These are phyloP conservation scores for Dinocampus coccinellae DNA, from an alignment of 2,888 invertebrate genomes.

Conservation along the genomic window DNA sequence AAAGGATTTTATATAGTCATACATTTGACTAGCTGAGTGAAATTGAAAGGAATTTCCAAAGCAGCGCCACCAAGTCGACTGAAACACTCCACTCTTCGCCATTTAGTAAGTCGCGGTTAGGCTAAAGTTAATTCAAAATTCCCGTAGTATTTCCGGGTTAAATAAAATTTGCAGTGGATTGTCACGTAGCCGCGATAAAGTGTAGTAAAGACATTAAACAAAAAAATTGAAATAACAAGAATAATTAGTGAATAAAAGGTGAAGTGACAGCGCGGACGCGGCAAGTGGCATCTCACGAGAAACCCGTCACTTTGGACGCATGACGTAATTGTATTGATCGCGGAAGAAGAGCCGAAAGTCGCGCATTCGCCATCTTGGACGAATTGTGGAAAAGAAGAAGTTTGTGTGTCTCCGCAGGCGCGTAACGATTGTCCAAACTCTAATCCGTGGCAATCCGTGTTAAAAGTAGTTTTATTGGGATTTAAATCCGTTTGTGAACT, in stretches of 20 bases:
- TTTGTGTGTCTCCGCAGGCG: slow-evolving; percentile 47
- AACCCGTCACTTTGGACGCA: slow-evolving; percentile 60
- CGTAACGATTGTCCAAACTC: slow-evolving; percentile 52
- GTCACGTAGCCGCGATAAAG: background rate
- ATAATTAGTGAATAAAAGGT: slow-evolving; percentile 33
- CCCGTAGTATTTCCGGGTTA: background rate
- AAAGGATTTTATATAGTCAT: background rate
- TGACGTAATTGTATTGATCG: slow-evolving; percentile 72
- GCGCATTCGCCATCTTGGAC: slow-evolving; percentile 71
- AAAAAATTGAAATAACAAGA: slow-evolving; percentile 29
- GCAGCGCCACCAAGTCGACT: slow-evolving; percentile 51
- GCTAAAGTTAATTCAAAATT: slow-evolving; percentile 25
- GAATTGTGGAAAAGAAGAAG: slow-evolving; percentile 67
- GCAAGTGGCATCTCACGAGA: slow-evolving; percentile 51
- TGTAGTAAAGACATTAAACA: slow-evolving; percentile 9
- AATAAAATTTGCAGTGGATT: slow-evolving; percentile 3
- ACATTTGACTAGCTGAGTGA: slow-evolving; percentile 45
- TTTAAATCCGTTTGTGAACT: slow-evolving; percentile 74
- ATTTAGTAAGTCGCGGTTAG: slow-evolving; percentile 27
- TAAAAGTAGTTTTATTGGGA: slow-evolving; percentile 66
- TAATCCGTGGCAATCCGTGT: slow-evolving; percentile 68
- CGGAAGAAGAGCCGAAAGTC: slow-evolving; percentile 61
- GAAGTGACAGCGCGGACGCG: slow-evolving; percentile 39
- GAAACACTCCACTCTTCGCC: slow-evolving; percentile 29
- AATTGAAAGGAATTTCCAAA: slow-evolving; percentile 47